Percentiles rank a stretch among this genome's conserved stretches.
Evolutionary conservation across 1,140 invertebrate species (phyloP).

Genomic region (Physella acuta): DNA sequence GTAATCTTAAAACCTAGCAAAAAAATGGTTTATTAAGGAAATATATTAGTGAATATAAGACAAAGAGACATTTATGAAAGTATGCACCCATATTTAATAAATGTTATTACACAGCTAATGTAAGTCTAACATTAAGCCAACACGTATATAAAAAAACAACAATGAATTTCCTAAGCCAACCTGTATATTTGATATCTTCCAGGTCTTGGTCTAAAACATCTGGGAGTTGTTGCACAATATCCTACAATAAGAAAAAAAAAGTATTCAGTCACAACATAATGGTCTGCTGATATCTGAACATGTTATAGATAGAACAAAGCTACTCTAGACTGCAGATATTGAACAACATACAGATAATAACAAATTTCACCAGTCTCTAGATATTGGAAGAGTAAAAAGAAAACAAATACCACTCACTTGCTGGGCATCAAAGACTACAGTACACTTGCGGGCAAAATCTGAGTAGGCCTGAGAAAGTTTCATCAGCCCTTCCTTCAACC

Average conservation of each 20-base stretch:
- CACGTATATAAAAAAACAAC: neutral
- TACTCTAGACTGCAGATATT: too few relatives aligned
- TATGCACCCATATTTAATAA: neutral
- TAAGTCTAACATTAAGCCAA: neutral
- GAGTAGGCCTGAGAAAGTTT: constrained; percentile 64
- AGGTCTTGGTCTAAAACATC: constrained; percentile 62
- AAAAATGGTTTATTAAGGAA: too few relatives aligned
- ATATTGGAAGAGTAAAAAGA: too few relatives aligned
- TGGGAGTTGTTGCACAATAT: constrained; percentile 61
- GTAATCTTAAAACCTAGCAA: too few relatives aligned
- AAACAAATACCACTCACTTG: constrained; percentile 38
- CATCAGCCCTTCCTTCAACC: constrained; percentile 63
- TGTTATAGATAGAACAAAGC: too few relatives aligned
- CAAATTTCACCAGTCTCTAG: too few relatives aligned
- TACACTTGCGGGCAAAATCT: constrained; percentile 61
- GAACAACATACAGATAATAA: too few relatives aligned
- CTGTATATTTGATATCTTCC: constrained; percentile 62
- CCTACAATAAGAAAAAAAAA: too few relatives aligned
- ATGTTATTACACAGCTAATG: neutral
- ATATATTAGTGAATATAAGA: neutral
- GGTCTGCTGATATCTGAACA: too few relatives aligned
- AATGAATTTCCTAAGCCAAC: too few relatives aligned
- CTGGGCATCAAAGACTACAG: constrained; percentile 63
- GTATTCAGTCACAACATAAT: too few relatives aligned
- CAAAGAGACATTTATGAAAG: neutral